Evolutionary conservation across 2,797 vertebrate genomes (phyloP), one percentile per base, ranked within the genome.

Genomic region (Phrynocephalus vlangalii): DNA sequence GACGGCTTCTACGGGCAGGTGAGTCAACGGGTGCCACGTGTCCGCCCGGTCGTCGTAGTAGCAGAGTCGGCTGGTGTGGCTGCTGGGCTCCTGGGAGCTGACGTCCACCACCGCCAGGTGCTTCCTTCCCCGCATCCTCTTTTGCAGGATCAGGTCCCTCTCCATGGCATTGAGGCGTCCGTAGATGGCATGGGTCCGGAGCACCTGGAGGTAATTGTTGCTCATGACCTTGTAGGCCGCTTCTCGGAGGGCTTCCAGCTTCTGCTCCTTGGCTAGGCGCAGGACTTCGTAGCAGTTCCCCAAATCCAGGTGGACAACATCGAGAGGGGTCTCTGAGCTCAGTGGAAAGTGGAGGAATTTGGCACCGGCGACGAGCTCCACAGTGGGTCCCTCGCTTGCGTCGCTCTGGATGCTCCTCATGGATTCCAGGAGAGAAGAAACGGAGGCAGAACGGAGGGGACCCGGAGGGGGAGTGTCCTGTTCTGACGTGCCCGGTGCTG

Each of bases 141-240:
- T 89, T 80, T 33, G 96, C 87, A 96, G 97, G 92, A 99, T 98
- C 84, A 97, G 95, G 33, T 99, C 98, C 79, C 98, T 92, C 94
- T 99, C 98, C 0, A 94, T 86, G 0, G 97, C 98, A 0, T 96
- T 98, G 90, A 99, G 97, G 63, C 83, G 88, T 28, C 98, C 89
- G 0, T 98, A 99, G 94, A 99, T 94, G 52, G 91, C 95, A 0
- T 97, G 96, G 82, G 97, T 98, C 90, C 95, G 95, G 67, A 99
- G 97, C 30, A 98, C 98, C 84, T 98, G 98, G 1, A 99, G 96
- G 90, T 98, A 99, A 96, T 99, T 98, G 93, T 98, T 96, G 0
- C 98, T 99, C 98, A 99, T 98, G 84, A 98, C 97, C 91, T 93
- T 95, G 28, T 99, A 97, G 77, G 97, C 98, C 0, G 97, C 97